Evolutionary conservation across 2,797 vertebrate genomes (phyloP), one percentile per base, ranked within the genome.

Genomic region (Diceros bicornis): DNA sequence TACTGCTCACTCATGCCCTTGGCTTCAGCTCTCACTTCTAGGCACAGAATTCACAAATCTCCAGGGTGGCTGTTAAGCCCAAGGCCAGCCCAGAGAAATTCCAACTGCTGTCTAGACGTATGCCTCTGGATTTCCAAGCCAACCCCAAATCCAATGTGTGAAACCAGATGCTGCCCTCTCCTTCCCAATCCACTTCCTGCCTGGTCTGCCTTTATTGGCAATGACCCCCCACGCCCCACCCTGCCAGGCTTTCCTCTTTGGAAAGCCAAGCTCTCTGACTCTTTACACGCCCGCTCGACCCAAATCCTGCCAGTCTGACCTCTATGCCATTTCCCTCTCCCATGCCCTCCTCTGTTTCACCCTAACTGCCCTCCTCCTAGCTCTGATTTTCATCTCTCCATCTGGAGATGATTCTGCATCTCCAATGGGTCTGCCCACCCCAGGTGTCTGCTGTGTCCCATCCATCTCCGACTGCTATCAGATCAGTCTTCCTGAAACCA

Each of bases 221-320:
- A 1, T 47, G 64, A 11, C 27, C 27, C 2, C 1, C 0, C 34
- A 52, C 66, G 50, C 41, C 41, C 47, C 41, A 41, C 41, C 41
- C 41, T 5, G 4, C 57, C n/a, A 7, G 64, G 20, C 25, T n/a
- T n/a, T 74, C 21, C 47, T 9, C 11, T 0, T 25, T 32, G 11
- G 72, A 50, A 50, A 52, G 1, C 18, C 62, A 6, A 13, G 57
- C 50, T 44, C 62, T 11, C 64, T n/a, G 66, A 18, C 34, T 14
- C 52, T 29, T n/a, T 7, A 7, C 1, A 0, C 2, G 7, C 55
- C 66, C 14, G 9, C 66, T 17, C 0, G 0, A 61, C 18, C 34
- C 34, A 0, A 4, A 21, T 25, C 77, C 29, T 34, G 10, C 62
- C 44, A 44, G 71, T 21, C 10, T 47, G 71, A 34, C 27, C 17